Conservation (phyloP, 2,888 invertebrate species). For the Laothoe populi region DNA sequence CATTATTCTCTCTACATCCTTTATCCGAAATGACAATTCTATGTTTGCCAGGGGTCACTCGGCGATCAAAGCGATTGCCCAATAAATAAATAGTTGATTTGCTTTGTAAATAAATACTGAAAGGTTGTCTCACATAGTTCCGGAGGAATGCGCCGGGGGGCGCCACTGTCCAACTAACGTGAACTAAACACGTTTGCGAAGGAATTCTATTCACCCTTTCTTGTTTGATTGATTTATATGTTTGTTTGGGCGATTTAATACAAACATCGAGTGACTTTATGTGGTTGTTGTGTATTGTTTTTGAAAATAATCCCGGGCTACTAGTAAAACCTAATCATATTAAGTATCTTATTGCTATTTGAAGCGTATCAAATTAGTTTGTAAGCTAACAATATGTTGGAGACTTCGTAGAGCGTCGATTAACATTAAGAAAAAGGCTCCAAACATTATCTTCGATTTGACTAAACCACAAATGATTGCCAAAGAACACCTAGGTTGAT, state of each 20-base stretch:
- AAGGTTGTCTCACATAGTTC: constrained; percentile 67
- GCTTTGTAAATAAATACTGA: constrained; percentile 78
- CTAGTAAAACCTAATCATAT: too few relatives aligned
- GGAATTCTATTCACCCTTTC: constrained; percentile 50
- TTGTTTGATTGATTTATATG: constrained; percentile 48
- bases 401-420: too few relatives aligned
- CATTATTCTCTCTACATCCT: constrained; percentile 50
- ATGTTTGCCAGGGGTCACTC: constrained; percentile 68
- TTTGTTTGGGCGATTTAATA: constrained; percentile 39
- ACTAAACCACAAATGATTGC: too few relatives aligned
- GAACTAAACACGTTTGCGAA: constrained; percentile 67
- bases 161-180: constrained; percentile 64
- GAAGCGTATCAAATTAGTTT: too few relatives aligned
- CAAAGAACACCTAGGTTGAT: too few relatives aligned
- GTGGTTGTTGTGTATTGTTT: not conserved
- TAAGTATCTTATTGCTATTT: too few relatives aligned
- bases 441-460: too few relatives aligned
- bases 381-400: too few relatives aligned
- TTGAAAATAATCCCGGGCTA: too few relatives aligned
- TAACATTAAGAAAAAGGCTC: too few relatives aligned
- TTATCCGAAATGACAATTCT: constrained; percentile 68
- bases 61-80: constrained; percentile 78
- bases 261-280: constrained; percentile 28
- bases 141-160: constrained; percentile 63
- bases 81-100: constrained; percentile 83